Evolutionary conservation across 2,113 vertebrate species (phyloP), one percentile per base, ranked within the genome.

Genomic region (Melanerpes aurifrons): DNA sequence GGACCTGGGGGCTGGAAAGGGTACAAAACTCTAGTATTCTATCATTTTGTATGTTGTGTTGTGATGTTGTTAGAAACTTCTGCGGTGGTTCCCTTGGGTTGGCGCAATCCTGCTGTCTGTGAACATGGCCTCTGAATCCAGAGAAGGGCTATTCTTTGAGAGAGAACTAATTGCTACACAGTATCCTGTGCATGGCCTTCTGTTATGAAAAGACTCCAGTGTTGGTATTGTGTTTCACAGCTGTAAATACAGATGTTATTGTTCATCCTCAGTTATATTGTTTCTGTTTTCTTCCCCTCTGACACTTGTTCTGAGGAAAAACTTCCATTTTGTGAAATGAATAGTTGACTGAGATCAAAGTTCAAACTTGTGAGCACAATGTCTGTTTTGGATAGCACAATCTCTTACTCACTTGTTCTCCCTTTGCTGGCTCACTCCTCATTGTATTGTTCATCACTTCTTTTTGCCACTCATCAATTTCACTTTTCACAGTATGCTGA

Each of bases 41-140:
- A 19, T 20, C 12, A 7, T 48, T 56, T 64, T 74, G 1, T 48
- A 4, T 88, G 58, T 76, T 4, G 0, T 43, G 24, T 59, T 67
- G 25, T 19, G 64, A 32, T 45, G 16, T 64, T 2, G 0, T 58
- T 57, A 3, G 0, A 1, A 28, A 14, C 10, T 63, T 61, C 12
- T 71, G 32, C 11, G 0, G 12, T 12, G 35, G 24, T 82, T 59
- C 16, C 21, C 86, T 53, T 32, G n/a, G 25, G 32, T 3, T 47
- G 43, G 50, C 32, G 47, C 37, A 57, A 3, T 37, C n/a, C 32
- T 74, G 24, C 32, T 71, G 16, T 50, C 57, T 64, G 74, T 57
- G 53, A 28, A 5, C 4, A 0, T 5, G 5, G 29, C 58, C 48
- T 57, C 56, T 22, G 80, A 78, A 45, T 37, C 32, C 28, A 59